Base-by-base conservation (phyloP, 2,113 vertebrate genomes). In the Cyrtonyx montezumae region DNA sequence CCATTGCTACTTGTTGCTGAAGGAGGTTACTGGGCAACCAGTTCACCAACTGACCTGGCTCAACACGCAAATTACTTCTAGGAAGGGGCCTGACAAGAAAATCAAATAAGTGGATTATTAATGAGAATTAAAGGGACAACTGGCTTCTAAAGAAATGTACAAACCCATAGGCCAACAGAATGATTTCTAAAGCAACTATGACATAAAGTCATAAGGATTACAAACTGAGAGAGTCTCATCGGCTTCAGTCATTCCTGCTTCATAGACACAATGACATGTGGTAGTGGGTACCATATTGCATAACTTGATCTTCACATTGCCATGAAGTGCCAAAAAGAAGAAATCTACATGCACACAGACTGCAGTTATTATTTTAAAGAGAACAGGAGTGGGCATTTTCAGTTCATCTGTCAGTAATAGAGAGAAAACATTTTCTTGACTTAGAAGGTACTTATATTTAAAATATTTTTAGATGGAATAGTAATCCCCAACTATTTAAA, bases 401-500 rank as follows among this genome's bases (percentile, higher is more conserved):
- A 90, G 70, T 76, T 94, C 68, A 75, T 82, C 55, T 91, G 67
- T 43, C 84, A 74, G 30, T 87, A 81, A 89, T 11, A 56, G 36
- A 62, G 13, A 67, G 20, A 90, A 93, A 84, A 80, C 37, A 14
- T 51, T 84, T 92, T 75, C 32, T 87, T 88, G 26, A 76, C 43
- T 82, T 79, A 82, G 58, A 77, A 87, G 63, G 69, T 78, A 65
- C 61, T 84, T 78, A 34, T 2, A 91, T 88, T 71, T 79, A 84
- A 96, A 84, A 76, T 84, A 88, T 82, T 93, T 88, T 97, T 94
- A 85, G 68, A 26, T 85, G 71, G 81, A 93, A 85, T 76, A 67
- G 37, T 84, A 88, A 92, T 82, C 75, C 45, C 36, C 51, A 83
- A 74, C 71, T 83, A 83, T 92, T 89, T 1, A 8, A 48, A 83